Evolutionary conservation across 2,888 invertebrate species (phyloP), one percentile per base, ranked within the genome.

Genomic region (Mycalesis mineus): DNA sequence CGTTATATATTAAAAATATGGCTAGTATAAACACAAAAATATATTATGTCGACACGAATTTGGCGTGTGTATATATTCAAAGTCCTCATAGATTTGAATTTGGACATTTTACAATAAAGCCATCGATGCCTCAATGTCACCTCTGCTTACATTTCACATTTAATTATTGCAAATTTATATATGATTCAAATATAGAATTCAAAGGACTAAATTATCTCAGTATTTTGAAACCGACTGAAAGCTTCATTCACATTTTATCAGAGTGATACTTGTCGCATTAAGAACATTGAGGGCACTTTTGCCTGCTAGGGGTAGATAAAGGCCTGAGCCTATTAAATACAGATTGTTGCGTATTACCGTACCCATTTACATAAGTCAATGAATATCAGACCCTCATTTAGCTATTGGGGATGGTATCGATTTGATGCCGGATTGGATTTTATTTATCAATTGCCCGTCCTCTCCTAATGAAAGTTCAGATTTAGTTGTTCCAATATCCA

Each of bases 261-360:
- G 28, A 47, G 47, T 4, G 33, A 47, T 9, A 33, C 1, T 31
- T 29, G 14, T 29, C 55, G 29, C 48, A 48, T 33, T 22, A 29
- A 47, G 47, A 48, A 48, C 31, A 33, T 31, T 55, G 37, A 15
- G 17, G 47, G 45, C 41, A 55, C 40, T 45, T 57, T 51, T 47
- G 57, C 57, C 57, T 57, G 57, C 44, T 51, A 14, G 17, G 45
- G 28, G 29, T n/a, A 57, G 57, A 57, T 57, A 57, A 57, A 51
- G 37, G 51, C 22, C 45, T 39, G 17, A 42, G 40, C 29, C 11
- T 44, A 45, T 51, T 57, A 51, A 57, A 51, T 45, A 51, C 50
- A 57, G 51, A 57, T 45, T 51, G 44, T 51, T 47, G 55, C 48
- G 41, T 41, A 41, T 55, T 48, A 33, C 40, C 39, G 31, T 36